Evolutionary conservation across 1,140 invertebrate genomes (phyloP), one percentile per base, ranked within the genome.

Genomic region (Drosophila pallidifrons): DNA sequence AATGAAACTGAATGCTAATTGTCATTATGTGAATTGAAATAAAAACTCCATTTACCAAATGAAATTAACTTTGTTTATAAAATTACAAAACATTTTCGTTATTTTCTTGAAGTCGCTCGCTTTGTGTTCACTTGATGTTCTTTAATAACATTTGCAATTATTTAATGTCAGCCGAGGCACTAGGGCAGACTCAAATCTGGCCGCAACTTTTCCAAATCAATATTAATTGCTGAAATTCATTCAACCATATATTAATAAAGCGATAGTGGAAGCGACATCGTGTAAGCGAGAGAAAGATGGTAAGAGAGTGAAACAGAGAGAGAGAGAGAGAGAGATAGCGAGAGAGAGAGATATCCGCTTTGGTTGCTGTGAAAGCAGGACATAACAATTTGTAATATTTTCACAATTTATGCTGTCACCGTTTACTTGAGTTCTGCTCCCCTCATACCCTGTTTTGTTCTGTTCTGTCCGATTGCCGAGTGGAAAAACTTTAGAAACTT

Each of bases 351-450:
- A 28, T 20, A 54, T 10, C 10, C 58, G 41, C 25, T 20, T n/a
- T 11, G 10, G 16, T 15, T 20, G 54, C 16, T 15, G 16, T 13
- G 63, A 16, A 16, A 65, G 41, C 47, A 38, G 52, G 52, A 87
- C 55, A 87, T 35, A 82, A 74, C 72, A 87, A 79, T 79, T 66
- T 74, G 69, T 60, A 72, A 80, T 82, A 83, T 87, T 88, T 87
- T 79, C 52, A 71, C 82, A 77, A 79, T 87, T 87, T 86, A 73
- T 76, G 76, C 61, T 74, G 64, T 58, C 68, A 54, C 55, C 60
- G 59, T 54, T 60, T 43, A 49, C 51, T 43, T 8, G 43, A 74
- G 49, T 43, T 35, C 59, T 57, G 43, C 16, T 16, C 49, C n/a
- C 57, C 52, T 25, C 77, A 15, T 28, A 51, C 47, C 67, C 35